Evolutionary conservation across 1,140 invertebrate genomes (phyloP), one percentile per base, ranked within the genome.

Genomic region (Babylonia areolata): DNA sequence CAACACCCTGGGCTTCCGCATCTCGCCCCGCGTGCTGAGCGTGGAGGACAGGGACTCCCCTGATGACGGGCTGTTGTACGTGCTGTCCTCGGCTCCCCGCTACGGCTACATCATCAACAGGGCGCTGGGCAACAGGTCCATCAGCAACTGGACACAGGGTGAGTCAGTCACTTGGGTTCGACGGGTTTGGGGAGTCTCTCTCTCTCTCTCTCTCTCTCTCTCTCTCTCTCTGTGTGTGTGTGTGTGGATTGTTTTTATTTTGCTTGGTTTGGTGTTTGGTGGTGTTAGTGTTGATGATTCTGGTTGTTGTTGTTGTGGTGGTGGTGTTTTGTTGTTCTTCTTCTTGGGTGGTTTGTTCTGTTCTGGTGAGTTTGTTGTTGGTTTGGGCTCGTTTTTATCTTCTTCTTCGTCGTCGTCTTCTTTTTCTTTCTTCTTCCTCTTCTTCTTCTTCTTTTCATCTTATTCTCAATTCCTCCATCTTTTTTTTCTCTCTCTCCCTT

Each of bases 81-180:
- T 88, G 23, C 84, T 95, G 51, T 94, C 91, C 12, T 84, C 87
- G 12, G 81, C 79, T 12, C 94, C 94, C 0, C 88, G 91, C n/a
- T 88, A 92, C 88, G 94, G 94, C 39, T 91, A 92, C 84, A 87
- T 95, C 35, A 89, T 92, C 73, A 91, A 93, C 87, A 78, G 88
- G 0, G 87, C 84, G 17, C 81, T 85, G 23, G 90, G 90, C 9
- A 91, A 92, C 77, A 77, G 87, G 31, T 90, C 82, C 75, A 91
- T 93, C 78, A 88, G 77, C 20, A 90, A 90, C 79, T 95, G 94
- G 91, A 94, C 93, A 12, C 94, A 95, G 93, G 94, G 94, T 95
- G 92, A 89, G 91, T 81, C 23, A 12, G n/a, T n/a, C n/a, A n/a
- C n/a, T n/a, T n/a, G n/a, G n/a, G n/a, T n/a, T n/a, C n/a, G n/a